Base-by-base conservation (phyloP, 2,888 invertebrate species). In the Calameuta idolon region DNA sequence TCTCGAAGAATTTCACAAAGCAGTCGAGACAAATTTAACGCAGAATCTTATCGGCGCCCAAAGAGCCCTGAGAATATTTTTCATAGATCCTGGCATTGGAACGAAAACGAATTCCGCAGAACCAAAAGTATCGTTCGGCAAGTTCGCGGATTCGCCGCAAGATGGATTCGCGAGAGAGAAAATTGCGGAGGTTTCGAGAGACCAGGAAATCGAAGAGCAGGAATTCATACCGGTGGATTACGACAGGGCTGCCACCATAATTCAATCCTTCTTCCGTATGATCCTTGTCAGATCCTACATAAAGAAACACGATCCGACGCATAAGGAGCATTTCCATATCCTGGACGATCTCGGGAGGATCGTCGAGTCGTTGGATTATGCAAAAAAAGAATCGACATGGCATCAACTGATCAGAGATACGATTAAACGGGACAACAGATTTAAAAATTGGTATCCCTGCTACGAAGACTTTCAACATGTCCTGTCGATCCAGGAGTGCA, bases 191-290 rank as follows among this genome's bases (percentile, higher is more conserved):
- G 69, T 12, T 34, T 71, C 15, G 31, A 40, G 12, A 4, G 9
- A n/a, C n/a, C 34, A 71, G 34, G 75, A 78, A 30, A 15, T 12
- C 31, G 9, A 74, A 11, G 71, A 34, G 33, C 31, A 31, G 71
- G 34, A 71, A 33, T 71, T 23, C 31, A n/a, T 34, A 5, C 33
- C 71, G 33, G 71, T 31, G 33, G 31, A 71, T 71, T 71, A 71
- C 71, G 71, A 71, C 1, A 76, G 69, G 11, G 83, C 86, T 5
- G 87, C 86, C 0, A 40, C 69, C 4, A 75, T 76, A 1, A 83
- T 88, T 75, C 88, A 88, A 75, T 83, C 86, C 0, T 86, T 85
- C 15, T 85, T 89, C 75, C 85, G 82, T 30, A 85, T 80, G 83
- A 35, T 76, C 2, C 23, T 81, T 3, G 37, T 86, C 1, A 85